Conservation (phyloP, 23 tunicate species). For the Styela plicata region DNA sequence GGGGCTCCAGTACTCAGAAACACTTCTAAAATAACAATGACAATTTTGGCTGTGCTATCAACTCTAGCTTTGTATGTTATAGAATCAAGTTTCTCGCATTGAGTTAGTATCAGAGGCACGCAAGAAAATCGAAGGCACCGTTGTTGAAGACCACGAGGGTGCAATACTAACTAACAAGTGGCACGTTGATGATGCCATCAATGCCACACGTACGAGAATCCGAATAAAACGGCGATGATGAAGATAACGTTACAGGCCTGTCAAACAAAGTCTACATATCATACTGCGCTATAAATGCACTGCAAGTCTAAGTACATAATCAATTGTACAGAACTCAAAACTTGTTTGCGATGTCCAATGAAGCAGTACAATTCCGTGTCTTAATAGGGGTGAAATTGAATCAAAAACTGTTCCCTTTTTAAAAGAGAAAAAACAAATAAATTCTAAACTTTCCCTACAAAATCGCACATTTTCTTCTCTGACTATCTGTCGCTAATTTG, state of each 20-base stretch:
- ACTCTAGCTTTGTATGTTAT: not conserved
- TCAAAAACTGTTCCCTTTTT: too few species aligned
- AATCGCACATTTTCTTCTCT: too few species aligned
- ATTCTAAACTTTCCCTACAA: not conserved
- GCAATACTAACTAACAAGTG: not conserved
- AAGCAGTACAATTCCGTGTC: too few species aligned
- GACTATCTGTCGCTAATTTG: too few species aligned
- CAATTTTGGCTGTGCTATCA: not conserved
- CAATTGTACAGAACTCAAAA: too few species aligned
- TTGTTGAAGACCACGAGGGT: not conserved
- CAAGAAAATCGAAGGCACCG: not conserved
- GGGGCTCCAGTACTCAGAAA: not conserved
- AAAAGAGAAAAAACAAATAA: too few species aligned
- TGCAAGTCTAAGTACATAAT: not conserved
- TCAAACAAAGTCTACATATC: not conserved
- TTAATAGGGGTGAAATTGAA: too few species aligned
- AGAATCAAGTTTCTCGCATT: not conserved
- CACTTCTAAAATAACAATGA: not conserved
- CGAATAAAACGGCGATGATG: not conserved
- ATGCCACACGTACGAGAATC: not conserved
- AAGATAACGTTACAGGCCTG: not conserved
- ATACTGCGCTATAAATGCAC: not conserved
- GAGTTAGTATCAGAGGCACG: not conserved
- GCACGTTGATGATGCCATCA: not conserved
- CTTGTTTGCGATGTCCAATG: too few species aligned